Evolutionary conservation across 2,888 invertebrate species (phyloP), one percentile per base, ranked within the genome.

Genomic region (Urechis unicinctus): DNA sequence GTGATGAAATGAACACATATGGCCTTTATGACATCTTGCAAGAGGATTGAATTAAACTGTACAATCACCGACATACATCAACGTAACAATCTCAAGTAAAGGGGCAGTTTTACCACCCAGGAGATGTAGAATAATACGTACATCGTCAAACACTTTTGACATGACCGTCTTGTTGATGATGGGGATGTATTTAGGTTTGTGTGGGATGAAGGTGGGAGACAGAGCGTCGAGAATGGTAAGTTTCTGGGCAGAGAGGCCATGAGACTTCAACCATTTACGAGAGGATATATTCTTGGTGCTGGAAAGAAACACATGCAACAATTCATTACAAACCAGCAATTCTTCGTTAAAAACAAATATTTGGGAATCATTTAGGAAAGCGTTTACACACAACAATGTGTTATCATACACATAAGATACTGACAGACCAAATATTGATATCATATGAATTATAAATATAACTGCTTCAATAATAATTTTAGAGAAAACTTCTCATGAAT

Each of bases 71-170:
- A 44, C n/a, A n/a, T n/a, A n/a, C n/a, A n/a, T n/a, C n/a, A n/a
- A n/a, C n/a, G n/a, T n/a, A n/a, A n/a, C n/a, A n/a, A n/a, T n/a
- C n/a, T n/a, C n/a, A 36, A 36, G 36, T 36, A 17, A 36, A 17
- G 25, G 25, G 26, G 22, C 9, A 26, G 24, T 21, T 22, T 9
- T n/a, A 24, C n/a, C 6, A n/a, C 25, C 3, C 47, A n/a, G 47
- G 22, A 6, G 5, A 3, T 17, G 17, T 26, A 47, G 22, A 0
- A n/a, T 41, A 49, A 28, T 13, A 63, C 69, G 56, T 60, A 76
- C 75, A 61, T 74, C 72, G 63, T 77, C 74, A 66, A 76, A 75
- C 1, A 77, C 75, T 53, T 73, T 74, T 29, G 76, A 65, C 36
- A 71, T 55, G 9, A 75, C 73, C 61, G 71, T 65, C 58, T 72